Evolutionary conservation across 2,888 invertebrate species (phyloP), one percentile per base, ranked within the genome.

Genomic region (Erannis defoliaria): DNA sequence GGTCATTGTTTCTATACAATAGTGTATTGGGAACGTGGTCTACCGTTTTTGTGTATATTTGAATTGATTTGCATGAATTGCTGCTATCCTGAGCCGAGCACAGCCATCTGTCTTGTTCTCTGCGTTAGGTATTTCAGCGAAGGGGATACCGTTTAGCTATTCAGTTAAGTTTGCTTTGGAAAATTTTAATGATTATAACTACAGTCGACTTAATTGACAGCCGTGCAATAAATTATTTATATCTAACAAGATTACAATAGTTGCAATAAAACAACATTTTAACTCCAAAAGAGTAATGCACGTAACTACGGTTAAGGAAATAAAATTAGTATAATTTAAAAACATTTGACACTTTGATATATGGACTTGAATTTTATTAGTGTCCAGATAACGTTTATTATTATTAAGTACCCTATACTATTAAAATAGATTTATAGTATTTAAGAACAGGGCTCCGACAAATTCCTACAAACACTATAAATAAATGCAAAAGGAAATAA

Each of bases 51-150:
- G 71, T 70, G 65, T 67, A 53, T 48, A 48, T 42, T 62, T 43
- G 70, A 62, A 72, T 77, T 73, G 60, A 71, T 74, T 77, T 71
- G 66, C 68, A 77, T 74, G 58, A 62, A 73, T 70, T 70, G 62
- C 59, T 62, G 45, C 66, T 66, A 68, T 72, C 71, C 63, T 18
- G 53, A 29, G 48, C 43, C 53, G 60, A 55, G 57, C n/a, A 55
- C 33, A 10, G 56, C 35, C 61, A 66, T 68, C 59, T 33, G 60
- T 60, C 55, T 55, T 55, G 38, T 54, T 42, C 10, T 33, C n/a
- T 31, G 56, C 42, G 56, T 43, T 6, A 55, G 58, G 64, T 61
- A 69, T 68, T 67, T 64, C 26, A 64, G 53, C 64, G 45, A 63
- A 53, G 56, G 63, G 38, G 23, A 21, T 38, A 45, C 14, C 43